Base-by-base conservation (phyloP, 2,113 vertebrate species). In the Orycteropus afer region DNA sequence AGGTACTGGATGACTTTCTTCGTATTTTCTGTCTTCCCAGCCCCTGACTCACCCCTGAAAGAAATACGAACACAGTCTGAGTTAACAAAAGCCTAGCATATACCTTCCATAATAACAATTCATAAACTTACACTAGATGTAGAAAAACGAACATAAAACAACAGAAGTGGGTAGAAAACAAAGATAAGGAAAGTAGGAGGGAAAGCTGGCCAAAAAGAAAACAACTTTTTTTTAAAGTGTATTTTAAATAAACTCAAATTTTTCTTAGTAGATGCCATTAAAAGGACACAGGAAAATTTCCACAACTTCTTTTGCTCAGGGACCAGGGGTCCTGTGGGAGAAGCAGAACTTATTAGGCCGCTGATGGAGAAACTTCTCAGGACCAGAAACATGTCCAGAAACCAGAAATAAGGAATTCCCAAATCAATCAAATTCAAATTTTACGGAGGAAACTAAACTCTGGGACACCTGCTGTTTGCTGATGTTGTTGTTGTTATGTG, bases 1-100 rank as follows among this genome's bases (percentile, higher is more conserved):
- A 99, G 98, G 98, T 99, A 99, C 92, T 99, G 99, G 98, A 99
- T 99, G 88, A 99, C 99, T 97, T 99, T 99, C 98, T 99, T 99
- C 15, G 99, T 99, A 98, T 99, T 99, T 97, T 99, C 99, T 1
- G 99, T 99, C 98, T 99, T 99, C 96, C 99, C 99, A 3, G 99
- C 99, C 97, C 99, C 99, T 2, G 99, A 99, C 98, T 99, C 99
- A 94, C 99, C 99, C 98, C 99, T 99, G 97, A 55, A 97, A 97
- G 76, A 97, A 97, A 98, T 59, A 91, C 92, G 10, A 96, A 96
- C 90, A 98, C 17, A 97, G 82, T 55, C 90, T 45, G 74, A 37
- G 85, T 95, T 79, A 97, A 78, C 53, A 15, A 53, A 87, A 90
- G 69, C n/a, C 29, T 2, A 51, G 84, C 25, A 49, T 5, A 81